phyloP scores from a whole-genome alignment of 2,797 vertebrate genomes.

The Oreonectes daqikongensis region DNA sequence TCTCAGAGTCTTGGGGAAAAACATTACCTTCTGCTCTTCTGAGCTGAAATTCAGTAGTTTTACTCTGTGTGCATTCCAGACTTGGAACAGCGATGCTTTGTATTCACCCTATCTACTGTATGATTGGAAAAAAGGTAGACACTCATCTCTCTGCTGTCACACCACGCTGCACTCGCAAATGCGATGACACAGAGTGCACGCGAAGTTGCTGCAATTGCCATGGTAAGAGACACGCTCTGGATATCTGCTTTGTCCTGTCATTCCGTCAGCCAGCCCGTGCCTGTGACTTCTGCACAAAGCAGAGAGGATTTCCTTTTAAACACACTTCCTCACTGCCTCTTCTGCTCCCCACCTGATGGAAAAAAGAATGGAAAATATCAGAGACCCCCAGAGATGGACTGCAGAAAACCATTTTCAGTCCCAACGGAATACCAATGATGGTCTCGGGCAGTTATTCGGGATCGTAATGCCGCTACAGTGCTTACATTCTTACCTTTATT shows the following conservation, averaged over 20 bases:
- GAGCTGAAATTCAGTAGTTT: constrained; percentile 43
- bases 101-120: constrained; percentile 46
- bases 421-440: constrained; percentile 48
- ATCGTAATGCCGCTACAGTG: background rate
- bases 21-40: constrained; percentile 30
- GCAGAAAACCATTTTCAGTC: constrained; percentile 45
- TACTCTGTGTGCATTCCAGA: constrained; percentile 41
- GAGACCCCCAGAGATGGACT: constrained; percentile 44
- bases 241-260: constrained; percentile 56
- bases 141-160: constrained; percentile 62
- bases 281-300: constrained; percentile 44
- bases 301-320: constrained; percentile 51
- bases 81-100: constrained; percentile 39
- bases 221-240: constrained; percentile 49
- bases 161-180: constrained; percentile 55
- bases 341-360: constrained; percentile 46
- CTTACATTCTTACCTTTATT: constrained; percentile 50
- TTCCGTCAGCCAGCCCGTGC: constrained; percentile 36
- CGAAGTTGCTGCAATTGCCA: constrained; percentile 56
- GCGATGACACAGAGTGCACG: constrained; percentile 54
- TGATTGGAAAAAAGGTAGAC: constrained; percentile 48
- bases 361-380: constrained; percentile 40
- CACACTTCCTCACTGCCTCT: constrained; percentile 24
- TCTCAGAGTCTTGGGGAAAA: constrained; percentile 30
- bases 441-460: constrained; percentile 36